Base-by-base conservation (phyloP, 2,113 vertebrate species). In the Theristicus caerulescens region DNA sequence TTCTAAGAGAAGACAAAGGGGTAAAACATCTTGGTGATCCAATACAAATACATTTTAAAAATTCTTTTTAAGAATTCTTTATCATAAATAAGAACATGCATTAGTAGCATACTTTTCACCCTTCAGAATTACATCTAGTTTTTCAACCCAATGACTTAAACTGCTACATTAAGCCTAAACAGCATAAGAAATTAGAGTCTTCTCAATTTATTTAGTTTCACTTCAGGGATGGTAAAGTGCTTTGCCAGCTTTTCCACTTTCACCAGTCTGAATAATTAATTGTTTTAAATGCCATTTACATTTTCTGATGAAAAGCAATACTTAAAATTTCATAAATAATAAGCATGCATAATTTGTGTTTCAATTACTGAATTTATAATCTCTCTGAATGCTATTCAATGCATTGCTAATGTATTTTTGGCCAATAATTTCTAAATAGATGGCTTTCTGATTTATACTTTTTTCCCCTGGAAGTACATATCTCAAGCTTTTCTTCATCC, bases 321-420 rank as follows among this genome's bases (percentile, higher is more conserved):
- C 87, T 98, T 97, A 97, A 97, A 98, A 95, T 96, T 98, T 96
- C 91, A 98, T 97, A 97, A 98, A 98, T 96, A 97, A 88, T 96
- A 97, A 88, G 27, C 67, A 91, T 95, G 80, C 72, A 97, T 97
- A 93, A 97, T 97, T 94, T 96, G 90, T 95, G 62, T 86, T 95
- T 65, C 85, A 97, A 93, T 95, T 98, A 97, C 65, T 91, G 97
- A 95, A 96, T 96, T 95, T 91, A 96, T 82, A 82, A 90, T 85
- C 82, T 97, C 90, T 38, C 47, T 71, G 87, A 97, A 96, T 95
- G 71, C 27, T 96, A 70, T 76, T 78, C 94, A 97, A 57, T 96
- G 40, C 57, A 93, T 95, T 93, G 70, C 82, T 97, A 96, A 97
- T 93, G 44, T 66, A 95, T 74, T 95, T 78, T 61, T 84, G 85